Conservation (phyloP, 2,888 invertebrate genomes). For the Acanthosepion lycidas region DNA sequence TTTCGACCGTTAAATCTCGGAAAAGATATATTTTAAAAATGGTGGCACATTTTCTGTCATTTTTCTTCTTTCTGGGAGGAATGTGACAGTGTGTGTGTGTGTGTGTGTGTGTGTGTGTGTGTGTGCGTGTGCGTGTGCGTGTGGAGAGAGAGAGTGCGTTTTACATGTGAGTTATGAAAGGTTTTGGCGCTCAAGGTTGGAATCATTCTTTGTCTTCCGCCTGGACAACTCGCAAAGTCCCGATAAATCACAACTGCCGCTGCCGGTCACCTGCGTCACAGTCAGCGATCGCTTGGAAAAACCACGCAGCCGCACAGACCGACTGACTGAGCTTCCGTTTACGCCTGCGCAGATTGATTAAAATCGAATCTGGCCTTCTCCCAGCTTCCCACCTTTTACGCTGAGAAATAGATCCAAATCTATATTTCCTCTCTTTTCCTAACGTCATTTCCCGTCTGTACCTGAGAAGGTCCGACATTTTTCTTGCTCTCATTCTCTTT, state of each 20-base stretch:
- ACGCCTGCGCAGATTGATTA: constrained; percentile 18
- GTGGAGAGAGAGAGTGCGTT: neutral
- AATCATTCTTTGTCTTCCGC: neutral
- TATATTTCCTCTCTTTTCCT: neutral
- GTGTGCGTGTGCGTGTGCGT: no score
- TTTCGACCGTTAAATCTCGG: no score
- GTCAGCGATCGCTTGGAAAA: neutral
- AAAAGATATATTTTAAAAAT: no score
- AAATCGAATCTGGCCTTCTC: neutral
- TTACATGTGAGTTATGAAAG: neutral
- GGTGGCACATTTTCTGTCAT: no score
- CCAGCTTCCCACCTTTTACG: neutral
- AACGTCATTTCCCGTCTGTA: neutral
- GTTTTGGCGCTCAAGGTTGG: neutral
- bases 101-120: no score
- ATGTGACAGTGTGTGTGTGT: no score
- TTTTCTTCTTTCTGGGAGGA: no score
- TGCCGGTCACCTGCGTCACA: neutral
- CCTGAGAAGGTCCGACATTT: neutral
- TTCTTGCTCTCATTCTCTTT: no score
- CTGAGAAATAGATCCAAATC: neutral
- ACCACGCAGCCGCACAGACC: neutral
- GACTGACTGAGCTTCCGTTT: neutral
- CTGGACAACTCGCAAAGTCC: neutral
- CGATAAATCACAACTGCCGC: neutral